Base-by-base conservation (phyloP, 2,888 invertebrate species). In the Melolontha melolontha region DNA sequence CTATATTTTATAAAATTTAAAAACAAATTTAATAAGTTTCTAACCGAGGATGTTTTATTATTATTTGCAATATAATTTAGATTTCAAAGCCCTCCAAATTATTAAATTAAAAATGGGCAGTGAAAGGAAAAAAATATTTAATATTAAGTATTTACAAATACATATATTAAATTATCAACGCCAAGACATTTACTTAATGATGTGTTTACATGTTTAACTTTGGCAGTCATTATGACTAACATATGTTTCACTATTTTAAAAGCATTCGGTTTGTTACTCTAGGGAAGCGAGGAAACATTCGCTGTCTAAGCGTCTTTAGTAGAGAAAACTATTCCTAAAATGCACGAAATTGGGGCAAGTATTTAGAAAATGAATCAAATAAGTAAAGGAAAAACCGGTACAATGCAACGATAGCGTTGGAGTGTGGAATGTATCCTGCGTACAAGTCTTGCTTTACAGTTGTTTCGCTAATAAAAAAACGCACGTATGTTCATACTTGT, bases 301-400 rank as follows among this genome's bases (percentile, higher is more conserved):
- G 52, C 52, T 16, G 16, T 39, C 39, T 14, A 16, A 5, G 14
- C 2, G 10, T 39, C 12, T 59, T 12, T 27, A 12, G 14, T 29
- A 59, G 59, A 14, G 27, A 47, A 59, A 59, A 47, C 44, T 59
- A 59, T 64, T 64, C 40, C 64, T 42, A 34, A 64, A 64, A 64
- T 64, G 64, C 52, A 42, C n/a, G 52, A 64, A 64, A 64, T 41
- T 64, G 27, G 64, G 64, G 64, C 51, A 64, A 64, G 64, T 22
- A 64, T 64, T 64, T 64, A 51, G 51, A 64, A 64, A 64, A 64
- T 64, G 64, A 64, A 52, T 44, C 64, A 34, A 39, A 47, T 49
- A 62, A 44, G 49, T 49, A 49, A 34, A 64, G 52, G 8, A 51
- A 41, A 64, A 64, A 52, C 41, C 52, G 14, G 42, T 41, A 52